phyloP scores from a whole-genome alignment of 92 coral and sea anemone genomes.

The Phenganax marumi region DNA sequence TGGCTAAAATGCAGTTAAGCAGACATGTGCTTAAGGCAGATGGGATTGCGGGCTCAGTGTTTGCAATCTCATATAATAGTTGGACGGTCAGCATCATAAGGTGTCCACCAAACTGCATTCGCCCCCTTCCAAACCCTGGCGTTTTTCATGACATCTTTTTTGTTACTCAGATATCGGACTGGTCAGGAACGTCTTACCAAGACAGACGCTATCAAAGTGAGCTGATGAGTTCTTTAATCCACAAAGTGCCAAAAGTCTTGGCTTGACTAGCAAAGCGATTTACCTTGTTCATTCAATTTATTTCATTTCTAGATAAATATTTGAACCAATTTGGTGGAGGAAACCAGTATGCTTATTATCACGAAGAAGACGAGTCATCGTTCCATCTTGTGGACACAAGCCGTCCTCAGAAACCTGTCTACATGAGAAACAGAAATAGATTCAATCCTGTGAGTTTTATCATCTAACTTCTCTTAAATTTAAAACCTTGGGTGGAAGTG shows the following conservation, averaged over 20 bases:
- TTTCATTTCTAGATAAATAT: conserved; percentile 70
- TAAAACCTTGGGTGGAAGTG: no score
- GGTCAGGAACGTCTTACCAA: conserved; percentile 96
- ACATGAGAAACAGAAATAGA: conserved; percentile 85
- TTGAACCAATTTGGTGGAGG: conserved; percentile 99
- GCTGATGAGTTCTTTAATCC: conserved; percentile 5
- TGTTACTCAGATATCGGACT: conserved; percentile 80
- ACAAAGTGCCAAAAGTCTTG: not conserved
- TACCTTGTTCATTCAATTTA: not conserved
- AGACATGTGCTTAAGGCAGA: no score
- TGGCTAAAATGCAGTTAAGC: no score
- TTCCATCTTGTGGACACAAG: conserved; percentile 96
- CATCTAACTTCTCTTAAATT: no score
- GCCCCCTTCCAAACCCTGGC: no score
- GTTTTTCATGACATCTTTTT: not conserved
- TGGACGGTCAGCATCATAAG: no score
- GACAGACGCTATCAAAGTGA: conserved; percentile 95
- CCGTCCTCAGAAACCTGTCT: conserved; percentile 90
- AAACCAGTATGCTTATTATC: conserved; percentile 92
- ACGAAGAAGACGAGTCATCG: conserved; percentile 96
- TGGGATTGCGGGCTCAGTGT: no score
- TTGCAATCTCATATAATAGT: no score
- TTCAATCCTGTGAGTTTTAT: conserved; percentile 66
- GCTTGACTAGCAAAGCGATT: not conserved
- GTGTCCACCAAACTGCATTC: no score